phyloP scores from a whole-genome alignment of 2,888 invertebrate species.

The Myopa testacea region DNA sequence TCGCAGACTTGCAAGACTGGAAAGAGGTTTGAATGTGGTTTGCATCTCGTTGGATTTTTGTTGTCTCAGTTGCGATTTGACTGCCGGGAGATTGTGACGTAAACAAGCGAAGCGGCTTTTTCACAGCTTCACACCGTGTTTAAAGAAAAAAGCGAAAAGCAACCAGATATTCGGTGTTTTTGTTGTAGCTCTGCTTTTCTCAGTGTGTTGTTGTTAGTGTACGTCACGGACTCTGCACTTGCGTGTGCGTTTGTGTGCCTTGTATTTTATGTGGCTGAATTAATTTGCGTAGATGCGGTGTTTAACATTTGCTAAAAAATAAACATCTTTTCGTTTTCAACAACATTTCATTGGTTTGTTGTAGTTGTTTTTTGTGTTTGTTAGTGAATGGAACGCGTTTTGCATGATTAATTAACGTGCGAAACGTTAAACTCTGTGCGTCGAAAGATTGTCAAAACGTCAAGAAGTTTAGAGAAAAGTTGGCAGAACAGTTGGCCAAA shows the following conservation, averaged over 20 bases:
- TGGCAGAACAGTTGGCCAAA: background rate
- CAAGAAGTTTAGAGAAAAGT: background rate
- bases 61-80: constrained; percentile 48
- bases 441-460: background rate
- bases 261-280: constrained; percentile 13
- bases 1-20: no score
- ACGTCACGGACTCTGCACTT: constrained; percentile 18
- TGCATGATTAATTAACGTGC: constrained; percentile 25
- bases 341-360: no score
- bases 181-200: constrained; percentile 18
- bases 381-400: constrained; percentile 9
- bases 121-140: constrained; percentile 2
- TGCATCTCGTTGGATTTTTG: constrained; percentile 17
- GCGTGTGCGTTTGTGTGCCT: constrained; percentile 1
- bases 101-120: background rate
- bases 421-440: background rate
- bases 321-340: no score
- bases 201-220: background rate
- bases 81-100: constrained; percentile 42
- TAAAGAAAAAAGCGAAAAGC: background rate
- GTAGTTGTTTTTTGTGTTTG: background rate
- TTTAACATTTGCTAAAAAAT: no score
- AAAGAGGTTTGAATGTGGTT: no score
- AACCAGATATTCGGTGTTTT: constrained; percentile 21
- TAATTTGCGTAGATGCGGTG: constrained; percentile 20